Evolutionary conservation across 2,797 vertebrate species (phyloP).

Genomic region (Schizopygopsis pylzovi): DNA sequence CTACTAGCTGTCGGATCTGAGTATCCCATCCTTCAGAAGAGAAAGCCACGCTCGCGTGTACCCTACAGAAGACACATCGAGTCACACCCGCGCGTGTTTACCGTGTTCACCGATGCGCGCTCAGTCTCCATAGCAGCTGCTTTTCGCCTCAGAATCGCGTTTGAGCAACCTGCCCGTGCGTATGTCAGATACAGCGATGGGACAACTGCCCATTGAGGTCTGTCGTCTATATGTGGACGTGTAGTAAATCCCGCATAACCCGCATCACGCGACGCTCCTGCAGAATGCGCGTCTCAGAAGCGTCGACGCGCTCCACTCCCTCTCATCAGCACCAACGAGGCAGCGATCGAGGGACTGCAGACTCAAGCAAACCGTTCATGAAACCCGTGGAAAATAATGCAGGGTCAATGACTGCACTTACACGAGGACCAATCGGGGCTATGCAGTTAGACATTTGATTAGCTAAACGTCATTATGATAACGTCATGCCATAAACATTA

Average conservation of each 20-base stretch:
- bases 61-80: constrained; percentile 17
- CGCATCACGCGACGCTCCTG: constrained; percentile 16
- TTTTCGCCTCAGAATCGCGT: not conserved
- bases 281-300: constrained; percentile 16
- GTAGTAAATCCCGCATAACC: not conserved
- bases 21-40: constrained; percentile 89
- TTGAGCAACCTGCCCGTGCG: not conserved
- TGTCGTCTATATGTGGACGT: not conserved
- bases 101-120: constrained; percentile 24
- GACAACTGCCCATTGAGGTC: not conserved
- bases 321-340: constrained; percentile 46
- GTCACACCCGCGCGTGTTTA: constrained; percentile 18
- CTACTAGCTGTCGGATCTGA: constrained; percentile 91
- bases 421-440: not conserved
- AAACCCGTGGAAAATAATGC: not conserved
- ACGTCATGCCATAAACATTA: not conserved
- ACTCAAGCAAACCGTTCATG: not conserved
- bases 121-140: constrained; percentile 37
- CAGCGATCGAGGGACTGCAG: not conserved
- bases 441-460: not conserved
- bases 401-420: not conserved
- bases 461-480: not conserved
- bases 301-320: constrained; percentile 23
- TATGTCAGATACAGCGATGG: not conserved
- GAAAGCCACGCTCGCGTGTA: constrained; percentile 60